phyloP scores from a whole-genome alignment of 2,797 vertebrate species.

The Moxostoma hubbsi region DNA sequence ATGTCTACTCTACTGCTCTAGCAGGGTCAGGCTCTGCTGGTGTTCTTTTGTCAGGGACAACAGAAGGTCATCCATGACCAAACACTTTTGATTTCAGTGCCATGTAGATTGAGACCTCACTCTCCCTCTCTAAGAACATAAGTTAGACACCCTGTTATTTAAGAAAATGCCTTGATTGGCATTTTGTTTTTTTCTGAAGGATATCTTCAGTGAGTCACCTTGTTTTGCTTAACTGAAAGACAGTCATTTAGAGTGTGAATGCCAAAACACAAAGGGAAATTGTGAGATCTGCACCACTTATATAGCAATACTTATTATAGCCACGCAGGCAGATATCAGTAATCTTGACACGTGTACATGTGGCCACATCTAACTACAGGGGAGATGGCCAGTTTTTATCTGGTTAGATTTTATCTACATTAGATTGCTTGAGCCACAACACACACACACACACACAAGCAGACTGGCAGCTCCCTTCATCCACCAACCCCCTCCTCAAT shows the following conservation, averaged over 20 bases:
- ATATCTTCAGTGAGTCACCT: conserved; percentile 15
- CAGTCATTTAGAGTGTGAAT: neutral
- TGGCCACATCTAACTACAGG: neutral
- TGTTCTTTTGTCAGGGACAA: no score
- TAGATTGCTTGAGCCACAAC: neutral
- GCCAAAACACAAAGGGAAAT: neutral
- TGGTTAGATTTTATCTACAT: conserved; percentile 14
- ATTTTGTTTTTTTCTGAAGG: conserved; percentile 7
- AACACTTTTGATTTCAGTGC: neutral
- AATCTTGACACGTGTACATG: conserved; percentile 7
- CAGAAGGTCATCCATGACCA: neutral
- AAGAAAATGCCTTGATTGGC: conserved; percentile 8
- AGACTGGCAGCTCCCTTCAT: conserved; percentile 32
- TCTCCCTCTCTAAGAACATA: neutral
- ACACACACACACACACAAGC: conserved; percentile 7
- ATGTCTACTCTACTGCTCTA: no score
- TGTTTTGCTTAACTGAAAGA: conserved; percentile 9
- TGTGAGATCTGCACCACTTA: neutral
- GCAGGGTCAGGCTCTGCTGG: no score
- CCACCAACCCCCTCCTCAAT: conserved; percentile 43
- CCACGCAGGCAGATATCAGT: neutral
- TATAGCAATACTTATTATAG: neutral
- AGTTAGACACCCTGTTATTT: neutral
- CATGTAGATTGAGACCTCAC: neutral
- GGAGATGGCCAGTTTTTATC: conserved; percentile 24